phyloP scores from a whole-genome alignment of 92 coral and sea anemone genomes.

The Blastomussa wellsi region DNA sequence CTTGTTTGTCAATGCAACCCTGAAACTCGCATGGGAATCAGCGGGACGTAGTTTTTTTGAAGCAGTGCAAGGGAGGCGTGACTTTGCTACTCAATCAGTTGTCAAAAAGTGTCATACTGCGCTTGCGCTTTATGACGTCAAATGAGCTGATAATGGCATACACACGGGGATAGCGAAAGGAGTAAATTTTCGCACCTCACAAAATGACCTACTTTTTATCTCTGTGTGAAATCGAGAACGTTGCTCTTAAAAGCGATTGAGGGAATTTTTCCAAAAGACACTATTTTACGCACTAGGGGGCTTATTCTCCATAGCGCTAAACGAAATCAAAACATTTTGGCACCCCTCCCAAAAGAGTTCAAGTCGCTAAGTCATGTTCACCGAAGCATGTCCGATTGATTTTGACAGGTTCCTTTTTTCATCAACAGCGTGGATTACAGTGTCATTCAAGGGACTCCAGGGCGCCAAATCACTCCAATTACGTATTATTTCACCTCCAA shows the following conservation, averaged over 20 bases:
- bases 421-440: constrained; percentile 48
- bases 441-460: constrained; percentile 65
- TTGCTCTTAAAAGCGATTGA: background rate
- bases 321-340: constrained; percentile 19
- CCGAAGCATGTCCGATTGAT: constrained; percentile 53
- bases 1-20: constrained; percentile 86
- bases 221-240: background rate
- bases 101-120: constrained; percentile 44
- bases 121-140: constrained; percentile 57
- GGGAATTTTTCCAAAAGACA: background rate
- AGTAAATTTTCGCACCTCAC: constrained; percentile 22
- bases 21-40: constrained; percentile 86
- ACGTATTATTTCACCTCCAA: constrained; percentile 66
- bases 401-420: constrained; percentile 60
- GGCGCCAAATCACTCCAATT: constrained; percentile 65
- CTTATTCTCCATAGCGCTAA: background rate
- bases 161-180: constrained; percentile 36
- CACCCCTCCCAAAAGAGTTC: constrained; percentile 54
- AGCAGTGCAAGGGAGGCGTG: constrained; percentile 68
- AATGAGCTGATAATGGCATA: constrained; percentile 35
- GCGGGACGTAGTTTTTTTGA: constrained; percentile 66
- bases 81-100: constrained; percentile 61
- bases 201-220: background rate
- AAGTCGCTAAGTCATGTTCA: background rate
- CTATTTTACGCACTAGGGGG: background rate